Evolutionary conservation across 2,888 invertebrate species (phyloP).

Genomic region (Agonopterix alstromeriana): DNA sequence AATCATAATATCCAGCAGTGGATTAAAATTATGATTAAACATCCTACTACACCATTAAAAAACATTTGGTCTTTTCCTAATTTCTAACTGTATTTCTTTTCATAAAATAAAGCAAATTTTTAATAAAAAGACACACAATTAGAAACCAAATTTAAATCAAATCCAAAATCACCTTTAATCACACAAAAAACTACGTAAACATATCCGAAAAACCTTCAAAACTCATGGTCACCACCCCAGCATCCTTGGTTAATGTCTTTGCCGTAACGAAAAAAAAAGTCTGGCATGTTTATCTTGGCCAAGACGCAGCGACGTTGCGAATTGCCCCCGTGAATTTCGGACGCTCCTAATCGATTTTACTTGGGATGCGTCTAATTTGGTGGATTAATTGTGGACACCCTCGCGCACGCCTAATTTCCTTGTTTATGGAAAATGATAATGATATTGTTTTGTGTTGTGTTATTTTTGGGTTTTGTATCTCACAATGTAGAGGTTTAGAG

Average conservation of each 20-base stretch:
- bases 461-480: too few species aligned
- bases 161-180: too few species aligned
- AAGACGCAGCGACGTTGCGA: conserved; percentile 54
- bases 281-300: conserved; percentile 74
- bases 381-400: conserved; percentile 74
- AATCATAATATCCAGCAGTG: too few species aligned
- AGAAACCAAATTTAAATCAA: too few species aligned
- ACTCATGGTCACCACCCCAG: conserved; percentile 36
- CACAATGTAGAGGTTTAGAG: too few species aligned
- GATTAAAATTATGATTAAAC: too few species aligned
- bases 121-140: too few species aligned
- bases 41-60: too few species aligned
- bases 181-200: too few species aligned
- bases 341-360: conserved; percentile 68
- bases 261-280: conserved; percentile 61
- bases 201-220: conserved; percentile 1
- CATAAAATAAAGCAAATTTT: too few species aligned
- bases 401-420: conserved; percentile 64
- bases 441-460: conserved; percentile 13
- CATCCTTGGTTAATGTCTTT: conserved; percentile 76
- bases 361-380: conserved; percentile 66
- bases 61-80: too few species aligned
- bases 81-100: too few species aligned
- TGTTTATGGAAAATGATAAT: conserved; percentile 55
- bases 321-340: conserved; percentile 42